Evolutionary conservation across 2,888 invertebrate genomes (phyloP).

Genomic region (Syritta pipiens): DNA sequence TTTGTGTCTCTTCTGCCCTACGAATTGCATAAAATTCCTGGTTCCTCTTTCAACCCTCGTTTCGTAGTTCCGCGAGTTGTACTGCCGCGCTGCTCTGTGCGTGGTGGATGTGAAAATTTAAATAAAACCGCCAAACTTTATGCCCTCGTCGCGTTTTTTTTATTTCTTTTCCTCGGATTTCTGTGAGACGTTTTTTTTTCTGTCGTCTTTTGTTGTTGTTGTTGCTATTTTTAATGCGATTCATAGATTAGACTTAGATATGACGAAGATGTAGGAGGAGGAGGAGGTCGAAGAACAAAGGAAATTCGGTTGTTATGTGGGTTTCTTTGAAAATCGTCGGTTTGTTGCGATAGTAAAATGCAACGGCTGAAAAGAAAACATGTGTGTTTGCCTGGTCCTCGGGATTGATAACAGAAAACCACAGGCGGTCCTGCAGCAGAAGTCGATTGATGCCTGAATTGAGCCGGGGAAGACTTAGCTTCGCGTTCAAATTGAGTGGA

Average conservation of each 20-base stretch:
- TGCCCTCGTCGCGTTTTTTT: slow-evolving; percentile 24
- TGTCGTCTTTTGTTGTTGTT: slow-evolving; percentile 5
- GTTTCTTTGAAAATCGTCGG: no score
- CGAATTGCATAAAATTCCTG: slow-evolving; percentile 41
- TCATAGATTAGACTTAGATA: not conserved
- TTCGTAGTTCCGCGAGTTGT: no score
- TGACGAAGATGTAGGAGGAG: slow-evolving; percentile 7
- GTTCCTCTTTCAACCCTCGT: slow-evolving; percentile 27
- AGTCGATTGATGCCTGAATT: no score
- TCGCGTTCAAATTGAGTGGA: no score
- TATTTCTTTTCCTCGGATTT: slow-evolving; percentile 10
- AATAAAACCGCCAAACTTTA: slow-evolving; percentile 56
- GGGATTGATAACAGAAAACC: no score
- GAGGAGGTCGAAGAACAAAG: slow-evolving; percentile 1
- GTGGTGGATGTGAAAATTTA: slow-evolving; percentile 53
- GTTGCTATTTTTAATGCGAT: slow-evolving; percentile 12
- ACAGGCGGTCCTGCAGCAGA: no score
- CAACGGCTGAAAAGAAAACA: no score
- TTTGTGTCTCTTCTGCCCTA: slow-evolving; percentile 29
- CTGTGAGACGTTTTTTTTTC: slow-evolving; percentile 15
- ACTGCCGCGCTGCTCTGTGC: no score
- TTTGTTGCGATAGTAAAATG: no score
- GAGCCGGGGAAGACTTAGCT: no score
- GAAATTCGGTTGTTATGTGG: no score
- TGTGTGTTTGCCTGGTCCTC: no score